A percentile compares a stretch with the other conserved stretches of the same genome.
Evolutionary conservation across 2,113 vertebrate genomes (phyloP).

Genomic region (Melanostigma gelatinosum): DNA sequence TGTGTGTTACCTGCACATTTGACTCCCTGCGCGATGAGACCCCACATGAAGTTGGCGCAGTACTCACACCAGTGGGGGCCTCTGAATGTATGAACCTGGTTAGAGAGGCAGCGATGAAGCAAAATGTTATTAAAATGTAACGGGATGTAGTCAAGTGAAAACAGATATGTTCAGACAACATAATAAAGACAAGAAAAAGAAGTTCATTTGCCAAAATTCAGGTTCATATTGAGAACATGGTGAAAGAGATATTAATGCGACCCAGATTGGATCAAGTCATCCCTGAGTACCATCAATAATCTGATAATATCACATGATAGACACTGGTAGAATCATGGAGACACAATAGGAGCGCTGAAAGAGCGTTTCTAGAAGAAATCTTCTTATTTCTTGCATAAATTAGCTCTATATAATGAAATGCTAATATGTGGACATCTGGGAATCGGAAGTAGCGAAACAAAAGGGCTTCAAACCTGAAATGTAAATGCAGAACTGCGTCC

Average conservation of each 20-base stretch:
- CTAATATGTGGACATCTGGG: constrained; percentile 41
- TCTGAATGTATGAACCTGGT: constrained; percentile 95
- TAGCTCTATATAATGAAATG: constrained; percentile 55
- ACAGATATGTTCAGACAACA: neutral
- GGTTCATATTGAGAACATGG: too few relatives aligned
- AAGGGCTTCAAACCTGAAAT: neutral
- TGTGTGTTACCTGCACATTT: constrained; percentile 93
- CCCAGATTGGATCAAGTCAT: neutral
- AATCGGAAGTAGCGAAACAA: constrained; percentile 1
- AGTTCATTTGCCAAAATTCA: too few relatives aligned
- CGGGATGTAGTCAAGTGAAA: neutral
- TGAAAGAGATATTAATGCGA: constrained; percentile 2
- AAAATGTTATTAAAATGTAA: neutral
- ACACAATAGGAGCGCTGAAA: constrained; percentile 36
- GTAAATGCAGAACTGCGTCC: constrained; percentile 6
- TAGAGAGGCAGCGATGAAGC: neutral
- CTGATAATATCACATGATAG: neutral
- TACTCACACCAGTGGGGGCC: constrained; percentile 99
- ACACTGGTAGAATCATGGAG: constrained; percentile 6
- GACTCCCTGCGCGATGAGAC: constrained; percentile 98
- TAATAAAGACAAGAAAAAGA: neutral
- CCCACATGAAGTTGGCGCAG: constrained; percentile 99
- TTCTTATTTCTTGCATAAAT: constrained; percentile 42
- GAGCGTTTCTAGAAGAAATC: constrained; percentile 24
- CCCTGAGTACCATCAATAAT: constrained; percentile 15